phyloP scores from a whole-genome alignment of 2,797 vertebrate species.

The Chelonia mydas region DNA sequence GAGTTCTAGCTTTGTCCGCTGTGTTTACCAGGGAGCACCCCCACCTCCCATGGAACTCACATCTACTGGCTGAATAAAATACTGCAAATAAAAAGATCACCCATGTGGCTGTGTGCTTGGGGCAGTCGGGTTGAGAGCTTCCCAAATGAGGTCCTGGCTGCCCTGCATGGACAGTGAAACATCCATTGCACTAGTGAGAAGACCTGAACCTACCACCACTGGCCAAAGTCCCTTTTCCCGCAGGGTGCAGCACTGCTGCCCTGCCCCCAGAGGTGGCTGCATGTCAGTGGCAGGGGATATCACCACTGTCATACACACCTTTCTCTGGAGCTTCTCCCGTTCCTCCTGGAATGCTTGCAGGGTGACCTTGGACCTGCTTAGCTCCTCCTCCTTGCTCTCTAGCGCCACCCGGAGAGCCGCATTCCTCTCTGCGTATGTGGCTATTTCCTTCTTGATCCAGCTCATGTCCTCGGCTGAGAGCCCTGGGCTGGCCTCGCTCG shows the following conservation, averaged over 20 bases:
- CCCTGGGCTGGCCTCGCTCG: slow-evolving; percentile 68
- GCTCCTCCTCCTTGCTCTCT: slow-evolving; percentile 79
- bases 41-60: background rate
- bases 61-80: background rate
- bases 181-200: background rate
- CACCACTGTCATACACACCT: slow-evolving; percentile 71
- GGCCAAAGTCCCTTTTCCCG: background rate
- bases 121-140: background rate
- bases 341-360: slow-evolving; percentile 80
- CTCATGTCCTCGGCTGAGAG: slow-evolving; percentile 54
- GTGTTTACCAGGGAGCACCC: background rate
- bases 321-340: slow-evolving; percentile 78
- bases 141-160: background rate
- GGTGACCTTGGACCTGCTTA: slow-evolving; percentile 63
- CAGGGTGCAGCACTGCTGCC: background rate
- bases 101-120: background rate
- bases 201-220: background rate
- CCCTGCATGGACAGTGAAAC: background rate
- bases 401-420: slow-evolving; percentile 67
- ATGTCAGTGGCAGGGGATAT: background rate
- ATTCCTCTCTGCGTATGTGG: slow-evolving; percentile 75
- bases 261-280: background rate
- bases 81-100: background rate
- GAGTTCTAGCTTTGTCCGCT: background rate
- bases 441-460: slow-evolving; percentile 66